These are phyloP conservation scores for Caenorhabditis afra DNA, from an alignment of 2,888 invertebrate species.

Conservation along the genomic window DNA sequence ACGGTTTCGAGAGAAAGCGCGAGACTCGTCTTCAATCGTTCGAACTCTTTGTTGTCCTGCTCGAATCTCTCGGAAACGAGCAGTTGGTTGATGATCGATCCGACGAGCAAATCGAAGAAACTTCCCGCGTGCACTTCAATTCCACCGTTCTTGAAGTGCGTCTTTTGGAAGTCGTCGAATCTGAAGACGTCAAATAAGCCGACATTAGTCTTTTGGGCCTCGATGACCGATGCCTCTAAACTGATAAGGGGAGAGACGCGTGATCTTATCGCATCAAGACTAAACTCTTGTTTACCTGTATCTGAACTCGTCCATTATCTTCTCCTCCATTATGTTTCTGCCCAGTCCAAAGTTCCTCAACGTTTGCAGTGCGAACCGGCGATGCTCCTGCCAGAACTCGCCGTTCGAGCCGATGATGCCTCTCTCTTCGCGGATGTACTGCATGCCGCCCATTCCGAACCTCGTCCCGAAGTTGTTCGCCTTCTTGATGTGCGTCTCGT, in stretches of 20 bases:
- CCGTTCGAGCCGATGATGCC: slow-evolving; percentile 56
- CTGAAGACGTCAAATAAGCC: too few species aligned
- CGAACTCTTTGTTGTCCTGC: slow-evolving; percentile 30
- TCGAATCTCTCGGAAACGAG: slow-evolving; percentile 41
- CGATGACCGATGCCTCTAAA: too few species aligned
- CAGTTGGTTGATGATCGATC: slow-evolving; percentile 44
- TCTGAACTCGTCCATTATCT: slow-evolving; percentile 54
- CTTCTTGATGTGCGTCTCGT: slow-evolving; percentile 40
- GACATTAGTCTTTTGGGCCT: too few species aligned
- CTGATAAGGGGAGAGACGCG: not conserved
- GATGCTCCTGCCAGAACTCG: slow-evolving; percentile 55
- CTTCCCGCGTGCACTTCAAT: slow-evolving; percentile 9
- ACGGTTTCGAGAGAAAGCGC: slow-evolving; percentile 38
- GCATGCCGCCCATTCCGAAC: slow-evolving; percentile 8
- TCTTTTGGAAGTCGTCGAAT: slow-evolving; percentile 20
- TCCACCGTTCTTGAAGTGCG: slow-evolving; percentile 4
- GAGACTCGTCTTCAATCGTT: slow-evolving; percentile 45
- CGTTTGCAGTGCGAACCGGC: slow-evolving; percentile 56
- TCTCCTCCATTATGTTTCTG: slow-evolving; percentile 61
- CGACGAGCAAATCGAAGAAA: slow-evolving; percentile 30
- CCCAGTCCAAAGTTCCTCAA: slow-evolving; percentile 61
- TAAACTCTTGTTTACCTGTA: slow-evolving; percentile 49
- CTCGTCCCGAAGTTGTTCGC: slow-evolving; percentile 21
- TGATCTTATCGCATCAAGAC: slow-evolving; percentile 9
- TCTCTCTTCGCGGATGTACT: slow-evolving; percentile 36